phyloP scores from a whole-genome alignment of 1,140 invertebrate genomes.

The Archivesica marissinica region DNA sequence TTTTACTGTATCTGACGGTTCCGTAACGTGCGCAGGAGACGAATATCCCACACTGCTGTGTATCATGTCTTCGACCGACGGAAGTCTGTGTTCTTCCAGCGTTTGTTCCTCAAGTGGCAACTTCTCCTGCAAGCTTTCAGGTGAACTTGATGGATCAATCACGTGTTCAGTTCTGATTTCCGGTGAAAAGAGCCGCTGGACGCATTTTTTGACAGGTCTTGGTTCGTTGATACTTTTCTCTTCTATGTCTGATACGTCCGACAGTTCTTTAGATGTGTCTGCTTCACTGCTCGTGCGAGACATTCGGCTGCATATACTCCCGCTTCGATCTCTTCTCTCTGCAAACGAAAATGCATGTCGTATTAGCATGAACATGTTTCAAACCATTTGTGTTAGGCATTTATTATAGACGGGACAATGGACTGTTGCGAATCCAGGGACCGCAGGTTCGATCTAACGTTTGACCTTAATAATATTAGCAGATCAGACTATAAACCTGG shows the following conservation, averaged over 20 bases:
- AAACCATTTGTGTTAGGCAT: too few relatives aligned
- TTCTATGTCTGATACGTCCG: conserved; percentile 48
- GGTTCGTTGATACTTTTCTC: neutral
- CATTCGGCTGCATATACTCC: conserved; percentile 39
- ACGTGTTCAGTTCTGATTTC: neutral
- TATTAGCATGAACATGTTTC: too few relatives aligned
- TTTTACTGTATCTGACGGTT: neutral
- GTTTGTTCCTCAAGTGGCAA: neutral
- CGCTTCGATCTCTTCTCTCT: conserved; percentile 41
- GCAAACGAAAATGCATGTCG: conserved; percentile 8
- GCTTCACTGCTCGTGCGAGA: conserved; percentile 52
- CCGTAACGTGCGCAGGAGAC: neutral
- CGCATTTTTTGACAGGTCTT: conserved; percentile 42
- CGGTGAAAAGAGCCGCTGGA: conserved; percentile 56
- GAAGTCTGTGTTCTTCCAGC: neutral
- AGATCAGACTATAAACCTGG: too few relatives aligned
- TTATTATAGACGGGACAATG: too few relatives aligned
- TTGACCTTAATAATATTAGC: too few relatives aligned
- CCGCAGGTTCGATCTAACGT: too few relatives aligned
- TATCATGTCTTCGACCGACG: conserved; percentile 40
- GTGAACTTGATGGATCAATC: conserved; percentile 45
- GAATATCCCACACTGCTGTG: neutral
- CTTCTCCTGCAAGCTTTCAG: conserved; percentile 45
- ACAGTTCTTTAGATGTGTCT: conserved; percentile 37
- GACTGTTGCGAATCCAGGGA: too few relatives aligned